Evolutionary conservation across 2,113 vertebrate genomes (phyloP).

Genomic region (Chascanopsetta lugubris): DNA sequence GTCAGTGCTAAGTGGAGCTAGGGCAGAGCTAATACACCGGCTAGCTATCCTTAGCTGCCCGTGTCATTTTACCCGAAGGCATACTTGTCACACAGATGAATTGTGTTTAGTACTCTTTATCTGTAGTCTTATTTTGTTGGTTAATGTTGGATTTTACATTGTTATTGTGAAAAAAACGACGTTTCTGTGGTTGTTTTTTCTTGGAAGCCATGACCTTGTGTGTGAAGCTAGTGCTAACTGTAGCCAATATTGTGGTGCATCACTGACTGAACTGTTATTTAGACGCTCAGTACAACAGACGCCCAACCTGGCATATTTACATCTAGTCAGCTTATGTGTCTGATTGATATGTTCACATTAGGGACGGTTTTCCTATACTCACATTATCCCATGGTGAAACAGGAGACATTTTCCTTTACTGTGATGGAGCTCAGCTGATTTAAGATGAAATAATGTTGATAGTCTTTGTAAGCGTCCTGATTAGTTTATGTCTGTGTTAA

Average conservation of each 20-base stretch:
- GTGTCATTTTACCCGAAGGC: not conserved
- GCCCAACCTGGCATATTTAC: not conserved
- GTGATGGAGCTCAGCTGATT: not conserved
- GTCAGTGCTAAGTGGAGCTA: slow-evolving; percentile 17
- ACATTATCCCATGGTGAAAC: not conserved
- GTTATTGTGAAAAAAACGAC: rapidly evolving
- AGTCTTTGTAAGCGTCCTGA: not conserved
- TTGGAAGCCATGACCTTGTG: slow-evolving; percentile 64
- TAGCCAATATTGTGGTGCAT: slow-evolving; percentile 3
- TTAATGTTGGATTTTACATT: no score
- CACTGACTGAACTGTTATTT: not conserved
- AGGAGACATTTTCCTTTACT: not conserved
- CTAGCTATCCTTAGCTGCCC: slow-evolving; percentile 35
- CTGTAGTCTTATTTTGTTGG: rapidly evolving
- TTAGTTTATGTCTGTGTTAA: not conserved
- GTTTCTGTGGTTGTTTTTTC: not conserved
- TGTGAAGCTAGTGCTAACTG: slow-evolving; percentile 57
- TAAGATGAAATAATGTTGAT: not conserved
- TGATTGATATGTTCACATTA: not conserved
- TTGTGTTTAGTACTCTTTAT: rapidly evolving
- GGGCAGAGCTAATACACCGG: slow-evolving; percentile 16
- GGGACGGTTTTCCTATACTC: not conserved
- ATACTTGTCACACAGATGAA: no score
- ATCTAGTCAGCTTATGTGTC: not conserved
- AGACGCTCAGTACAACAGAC: no score